Conservation (phyloP, 2,888 invertebrate species). For the Saturnia japonica region DNA sequence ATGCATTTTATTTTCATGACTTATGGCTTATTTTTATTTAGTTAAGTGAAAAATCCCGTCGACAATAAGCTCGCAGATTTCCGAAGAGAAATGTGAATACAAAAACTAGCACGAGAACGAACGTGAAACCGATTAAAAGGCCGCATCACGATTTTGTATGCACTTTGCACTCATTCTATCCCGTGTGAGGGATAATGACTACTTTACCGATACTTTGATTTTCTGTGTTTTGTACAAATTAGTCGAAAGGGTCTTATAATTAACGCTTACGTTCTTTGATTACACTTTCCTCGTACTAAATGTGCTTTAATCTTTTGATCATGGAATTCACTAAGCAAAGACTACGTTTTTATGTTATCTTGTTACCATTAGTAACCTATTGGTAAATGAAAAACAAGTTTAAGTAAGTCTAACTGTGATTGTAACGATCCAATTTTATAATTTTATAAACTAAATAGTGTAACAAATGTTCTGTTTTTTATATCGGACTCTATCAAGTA, state of each 20-base stretch:
- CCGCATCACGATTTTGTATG: slow-evolving; percentile 82
- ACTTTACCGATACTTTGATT: slow-evolving; percentile 65
- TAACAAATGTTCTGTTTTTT: slow-evolving; percentile 59
- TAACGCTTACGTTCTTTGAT: slow-evolving; percentile 61
- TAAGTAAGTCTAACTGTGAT: slow-evolving; percentile 17
- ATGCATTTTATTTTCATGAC: slow-evolving; percentile 51
- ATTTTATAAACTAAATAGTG: slow-evolving; percentile 51
- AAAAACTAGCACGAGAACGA: slow-evolving; percentile 78
- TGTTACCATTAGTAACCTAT: slow-evolving; percentile 14
- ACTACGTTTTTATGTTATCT: slow-evolving; percentile 20
- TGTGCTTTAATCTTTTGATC: slow-evolving; percentile 38
- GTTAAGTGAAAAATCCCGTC: slow-evolving; percentile 44
- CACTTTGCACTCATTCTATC: slow-evolving; percentile 80
- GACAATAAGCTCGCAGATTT: slow-evolving; percentile 67
- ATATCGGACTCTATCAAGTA: slow-evolving; percentile 57
- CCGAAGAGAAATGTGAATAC: slow-evolving; percentile 77
- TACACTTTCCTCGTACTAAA: slow-evolving; percentile 44
- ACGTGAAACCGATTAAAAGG: slow-evolving; percentile 81
- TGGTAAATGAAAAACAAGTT: neutral
- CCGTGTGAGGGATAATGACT: slow-evolving; percentile 60
- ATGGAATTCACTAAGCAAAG: slow-evolving; percentile 28
- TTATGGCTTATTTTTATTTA: slow-evolving; percentile 56
- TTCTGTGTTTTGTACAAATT: slow-evolving; percentile 67
- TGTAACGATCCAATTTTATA: slow-evolving; percentile 41
- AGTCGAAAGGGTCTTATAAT: slow-evolving; percentile 71